A percentile compares a stretch with the other conserved stretches of the same genome.
phyloP scores from a whole-genome alignment of 1,140 invertebrate species.

The Daktulosphaira vitifoliae region DNA sequence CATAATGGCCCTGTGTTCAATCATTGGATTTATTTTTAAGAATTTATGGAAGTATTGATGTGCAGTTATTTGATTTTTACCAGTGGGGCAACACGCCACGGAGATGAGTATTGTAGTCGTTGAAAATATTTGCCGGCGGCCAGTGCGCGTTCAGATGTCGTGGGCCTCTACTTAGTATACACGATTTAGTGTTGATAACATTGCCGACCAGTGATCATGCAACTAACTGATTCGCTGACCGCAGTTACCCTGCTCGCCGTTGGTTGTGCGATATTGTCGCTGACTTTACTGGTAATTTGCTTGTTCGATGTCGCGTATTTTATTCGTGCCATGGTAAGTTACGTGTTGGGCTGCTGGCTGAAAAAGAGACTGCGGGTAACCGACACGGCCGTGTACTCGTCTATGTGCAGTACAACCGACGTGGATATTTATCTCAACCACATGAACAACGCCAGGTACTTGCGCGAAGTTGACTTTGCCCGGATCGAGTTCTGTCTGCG shows the following conservation, averaged over 20 bases:
- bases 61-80: too few relatives aligned
- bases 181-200: too few relatives aligned
- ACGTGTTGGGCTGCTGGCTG: slow-evolving; percentile 52
- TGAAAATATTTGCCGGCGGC: too few relatives aligned
- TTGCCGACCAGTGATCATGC: too few relatives aligned
- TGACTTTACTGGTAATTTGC: slow-evolving; percentile 49
- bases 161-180: too few relatives aligned
- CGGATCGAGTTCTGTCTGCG: slow-evolving; percentile 72
- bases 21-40: too few relatives aligned
- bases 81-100: too few relatives aligned
- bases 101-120: too few relatives aligned
- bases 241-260: slow-evolving; percentile 33
- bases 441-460: slow-evolving; percentile 81
- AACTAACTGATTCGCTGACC: not conserved
- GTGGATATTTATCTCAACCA: slow-evolving; percentile 71
- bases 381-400: slow-evolving; percentile 56
- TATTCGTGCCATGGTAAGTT: slow-evolving; percentile 53
- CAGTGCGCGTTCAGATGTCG: too few relatives aligned
- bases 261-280: slow-evolving; percentile 44
- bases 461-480: slow-evolving; percentile 78
- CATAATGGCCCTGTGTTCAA: too few relatives aligned
- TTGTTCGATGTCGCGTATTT: slow-evolving; percentile 60
- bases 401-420: slow-evolving; percentile 68
- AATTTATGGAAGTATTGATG: too few relatives aligned
- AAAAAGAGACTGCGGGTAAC: slow-evolving; percentile 55